Evolutionary conservation across 2,797 vertebrate species (phyloP), one percentile per base, ranked within the genome.

Genomic region (Antrozous pallidus): DNA sequence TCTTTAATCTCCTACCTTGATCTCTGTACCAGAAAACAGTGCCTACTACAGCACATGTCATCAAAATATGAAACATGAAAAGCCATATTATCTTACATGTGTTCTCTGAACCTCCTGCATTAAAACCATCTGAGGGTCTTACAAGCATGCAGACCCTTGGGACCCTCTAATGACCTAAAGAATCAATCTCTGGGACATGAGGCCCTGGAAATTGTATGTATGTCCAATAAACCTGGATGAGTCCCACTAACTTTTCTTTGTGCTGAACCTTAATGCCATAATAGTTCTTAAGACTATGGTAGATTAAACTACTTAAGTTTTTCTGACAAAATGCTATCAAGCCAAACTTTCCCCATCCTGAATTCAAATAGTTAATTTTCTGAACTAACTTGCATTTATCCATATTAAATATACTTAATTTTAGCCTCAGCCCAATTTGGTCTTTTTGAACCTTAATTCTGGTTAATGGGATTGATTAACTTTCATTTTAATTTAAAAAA

Each of bases 361-460:
- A 78, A 85, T 75, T 75, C 71, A 61, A 74, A 65, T n/a, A 86
- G 79, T 40, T 75, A 58, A 31, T 93, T 70, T 89, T 93, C 38
- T 70, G 26, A 67, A 65, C n/a, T 69, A 70, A 88, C 91, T 78
- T 40, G 28, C 33, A 56, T 71, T 81, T 85, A 18, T 14, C 42
- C 75, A 49, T 22, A 5, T 82, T 84, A 74, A 93, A 75, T 20
- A 13, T 24, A 67, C 77, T 80, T 58, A n/a, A 73, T 74, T 88
- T 69, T 51, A 87, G 40, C 36, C 47, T 81, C 73, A 11, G 31
- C 7, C 54, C 51, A 42, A 84, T 65, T 75, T 16, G 17, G 71
- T 75, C 58, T 67, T 91, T 91, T n/a, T 70, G 40, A 88, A 86
- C 70, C n/a, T 78, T 88, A 42, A 47, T 78, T 77, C 86, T 88